Conservation (phyloP, 2,113 vertebrate genomes). For the Bombycilla garrulus region DNA sequence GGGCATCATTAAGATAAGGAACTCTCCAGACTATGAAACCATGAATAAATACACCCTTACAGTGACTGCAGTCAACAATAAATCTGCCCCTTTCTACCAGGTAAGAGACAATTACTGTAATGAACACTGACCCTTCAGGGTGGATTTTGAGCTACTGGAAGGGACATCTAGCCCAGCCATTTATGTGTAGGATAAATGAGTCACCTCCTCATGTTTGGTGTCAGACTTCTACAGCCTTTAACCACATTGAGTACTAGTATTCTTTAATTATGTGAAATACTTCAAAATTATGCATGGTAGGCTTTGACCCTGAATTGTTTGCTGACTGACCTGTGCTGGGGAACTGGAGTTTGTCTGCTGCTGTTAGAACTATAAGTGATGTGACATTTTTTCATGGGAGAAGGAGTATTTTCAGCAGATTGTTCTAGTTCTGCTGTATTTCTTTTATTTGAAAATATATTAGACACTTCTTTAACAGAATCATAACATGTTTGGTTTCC, state of each 20-base stretch:
- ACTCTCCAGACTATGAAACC: conserved; percentile 56
- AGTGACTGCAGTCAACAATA: conserved; percentile 59
- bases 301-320: background rate
- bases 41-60: conserved; percentile 19
- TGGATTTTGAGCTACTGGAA: background rate
- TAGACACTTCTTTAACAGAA: background rate
- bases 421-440: background rate
- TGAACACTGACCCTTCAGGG: background rate
- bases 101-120: conserved; percentile 18
- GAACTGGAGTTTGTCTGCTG: background rate
- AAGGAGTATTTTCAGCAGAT: background rate
- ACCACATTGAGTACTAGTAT: background rate
- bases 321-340: background rate
- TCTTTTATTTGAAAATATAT: background rate
- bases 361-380: background rate
- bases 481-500: background rate
- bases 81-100: conserved; percentile 58
- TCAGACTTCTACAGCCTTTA: background rate
- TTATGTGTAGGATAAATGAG: background rate
- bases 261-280: background rate
- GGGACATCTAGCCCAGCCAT: background rate
- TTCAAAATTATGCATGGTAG: background rate
- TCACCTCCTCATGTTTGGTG: background rate
- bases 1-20: conserved; percentile 58
- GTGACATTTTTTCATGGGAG: background rate